Percentiles rank a stretch among this genome's conserved stretches.
Evolutionary conservation across 2,113 vertebrate genomes (phyloP).

Genomic region (Chascanopsetta lugubris): DNA sequence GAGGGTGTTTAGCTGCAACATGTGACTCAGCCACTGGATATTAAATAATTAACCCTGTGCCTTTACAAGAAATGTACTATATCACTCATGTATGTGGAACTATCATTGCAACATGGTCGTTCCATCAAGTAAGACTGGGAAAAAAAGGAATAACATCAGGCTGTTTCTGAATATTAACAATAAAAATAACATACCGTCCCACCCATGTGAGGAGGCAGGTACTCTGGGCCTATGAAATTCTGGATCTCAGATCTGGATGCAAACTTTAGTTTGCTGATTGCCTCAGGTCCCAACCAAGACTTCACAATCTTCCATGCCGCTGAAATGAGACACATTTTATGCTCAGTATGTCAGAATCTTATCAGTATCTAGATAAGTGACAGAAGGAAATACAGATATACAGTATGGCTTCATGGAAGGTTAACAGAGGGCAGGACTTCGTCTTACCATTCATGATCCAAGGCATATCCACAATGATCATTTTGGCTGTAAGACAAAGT

Average conservation of each 20-base stretch:
- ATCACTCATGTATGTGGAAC: too few species aligned
- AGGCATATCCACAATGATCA: constrained; percentile 98
- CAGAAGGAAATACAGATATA: not conserved
- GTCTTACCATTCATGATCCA: constrained; percentile 98
- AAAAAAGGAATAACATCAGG: too few species aligned
- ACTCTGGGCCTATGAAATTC: constrained; percentile 86
- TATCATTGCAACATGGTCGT: too few species aligned
- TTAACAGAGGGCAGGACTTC: not conserved
- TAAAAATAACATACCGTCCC: constrained; percentile 87
- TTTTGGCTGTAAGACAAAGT: constrained; percentile 86
- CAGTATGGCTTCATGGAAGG: not conserved
- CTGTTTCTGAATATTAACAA: not conserved
- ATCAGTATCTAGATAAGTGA: not conserved
- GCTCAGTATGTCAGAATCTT: not conserved
- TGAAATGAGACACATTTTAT: constrained; percentile 52
- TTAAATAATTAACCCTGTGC: too few species aligned
- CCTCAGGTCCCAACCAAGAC: constrained; percentile 94
- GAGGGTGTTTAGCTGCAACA: too few species aligned
- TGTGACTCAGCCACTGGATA: too few species aligned
- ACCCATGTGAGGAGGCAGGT: constrained; percentile 93
- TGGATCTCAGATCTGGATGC: constrained; percentile 88
- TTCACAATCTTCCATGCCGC: constrained; percentile 98
- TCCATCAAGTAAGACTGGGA: too few species aligned
- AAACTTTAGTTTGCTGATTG: constrained; percentile 92
- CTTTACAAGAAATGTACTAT: too few species aligned